phyloP scores from a whole-genome alignment of 2,797 vertebrate genomes.

The Dermochelys coriacea region DNA sequence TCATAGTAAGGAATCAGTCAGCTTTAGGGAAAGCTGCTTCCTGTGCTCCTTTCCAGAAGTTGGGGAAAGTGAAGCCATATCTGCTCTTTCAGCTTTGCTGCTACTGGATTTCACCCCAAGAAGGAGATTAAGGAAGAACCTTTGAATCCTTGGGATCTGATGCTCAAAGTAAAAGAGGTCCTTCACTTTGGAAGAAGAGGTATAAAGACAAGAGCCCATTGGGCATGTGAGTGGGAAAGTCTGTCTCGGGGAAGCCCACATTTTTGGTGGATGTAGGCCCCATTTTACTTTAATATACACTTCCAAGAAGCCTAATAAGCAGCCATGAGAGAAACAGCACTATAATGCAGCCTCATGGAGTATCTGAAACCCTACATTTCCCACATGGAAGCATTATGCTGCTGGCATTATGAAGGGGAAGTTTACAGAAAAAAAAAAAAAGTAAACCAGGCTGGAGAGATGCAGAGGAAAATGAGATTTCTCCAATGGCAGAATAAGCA shows the following conservation, averaged over 20 bases:
- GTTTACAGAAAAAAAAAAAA: conserved; percentile 42
- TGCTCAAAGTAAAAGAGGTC: conserved; percentile 15
- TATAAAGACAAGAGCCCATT: conserved; percentile 39
- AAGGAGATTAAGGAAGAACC: background rate
- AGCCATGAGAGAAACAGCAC: conserved; percentile 27
- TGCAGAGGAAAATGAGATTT: background rate
- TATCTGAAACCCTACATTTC: background rate
- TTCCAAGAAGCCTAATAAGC: conserved; percentile 34
- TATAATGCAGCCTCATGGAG: background rate
- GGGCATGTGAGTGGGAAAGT: background rate
- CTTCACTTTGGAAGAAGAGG: conserved; percentile 20
- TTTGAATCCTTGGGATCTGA: background rate
- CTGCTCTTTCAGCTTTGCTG: background rate
- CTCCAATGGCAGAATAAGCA: conserved; percentile 18
- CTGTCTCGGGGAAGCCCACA: conserved; percentile 11
- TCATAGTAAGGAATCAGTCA: background rate
- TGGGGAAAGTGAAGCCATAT: conserved; percentile 24
- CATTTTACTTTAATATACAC: conserved; percentile 42
- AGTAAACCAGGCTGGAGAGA: background rate
- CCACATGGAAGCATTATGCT: background rate
- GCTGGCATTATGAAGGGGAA: conserved; percentile 17
- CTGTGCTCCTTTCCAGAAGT: conserved; percentile 23
- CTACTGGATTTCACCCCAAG: conserved; percentile 11
- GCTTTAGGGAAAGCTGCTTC: background rate
- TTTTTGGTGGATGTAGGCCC: conserved; percentile 21